Evolutionary conservation across 1,140 invertebrate species (phyloP).

Genomic region (Drosophila willistoni): DNA sequence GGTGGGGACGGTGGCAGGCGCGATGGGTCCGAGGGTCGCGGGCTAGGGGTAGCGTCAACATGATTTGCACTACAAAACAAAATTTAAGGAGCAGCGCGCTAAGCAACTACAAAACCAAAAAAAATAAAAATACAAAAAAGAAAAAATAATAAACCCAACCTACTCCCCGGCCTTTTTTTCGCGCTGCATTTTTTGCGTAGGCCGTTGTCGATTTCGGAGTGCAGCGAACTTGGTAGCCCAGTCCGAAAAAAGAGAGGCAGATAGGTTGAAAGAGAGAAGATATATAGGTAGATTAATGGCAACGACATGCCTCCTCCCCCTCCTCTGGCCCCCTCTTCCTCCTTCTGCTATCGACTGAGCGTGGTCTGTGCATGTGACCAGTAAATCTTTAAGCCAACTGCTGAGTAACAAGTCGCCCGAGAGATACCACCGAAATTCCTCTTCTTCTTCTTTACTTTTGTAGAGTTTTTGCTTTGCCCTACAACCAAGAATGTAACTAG

Average conservation of each 20-base stretch:
- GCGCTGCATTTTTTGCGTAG: slow-evolving; percentile 79
- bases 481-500: not conserved
- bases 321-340: not conserved
- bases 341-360: not conserved
- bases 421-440: slow-evolving; percentile 9
- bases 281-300: slow-evolving; percentile 19
- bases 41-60: slow-evolving; percentile 56
- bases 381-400: slow-evolving; percentile 56
- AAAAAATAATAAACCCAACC: not conserved
- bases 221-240: slow-evolving; percentile 74
- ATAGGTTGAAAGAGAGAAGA: not conserved
- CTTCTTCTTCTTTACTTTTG: not conserved
- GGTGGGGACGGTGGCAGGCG: no score
- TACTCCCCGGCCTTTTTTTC: slow-evolving; percentile 66
- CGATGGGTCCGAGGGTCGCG: slow-evolving; percentile 20
- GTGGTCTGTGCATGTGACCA: slow-evolving; percentile 48
- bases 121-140: no score
- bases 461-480: not conserved
- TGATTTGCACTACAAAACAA: slow-evolving; percentile 79
- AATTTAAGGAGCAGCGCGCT: slow-evolving; percentile 68
- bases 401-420: not conserved
- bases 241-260: slow-evolving; percentile 11
- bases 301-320: not conserved
- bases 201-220: slow-evolving; percentile 48
- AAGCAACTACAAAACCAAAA: slow-evolving; percentile 22